Percentiles rank a stretch among this genome's conserved stretches.
Conservation (phyloP, 2,888 invertebrate species). For the Hirtodrosophila histrioides region DNA sequence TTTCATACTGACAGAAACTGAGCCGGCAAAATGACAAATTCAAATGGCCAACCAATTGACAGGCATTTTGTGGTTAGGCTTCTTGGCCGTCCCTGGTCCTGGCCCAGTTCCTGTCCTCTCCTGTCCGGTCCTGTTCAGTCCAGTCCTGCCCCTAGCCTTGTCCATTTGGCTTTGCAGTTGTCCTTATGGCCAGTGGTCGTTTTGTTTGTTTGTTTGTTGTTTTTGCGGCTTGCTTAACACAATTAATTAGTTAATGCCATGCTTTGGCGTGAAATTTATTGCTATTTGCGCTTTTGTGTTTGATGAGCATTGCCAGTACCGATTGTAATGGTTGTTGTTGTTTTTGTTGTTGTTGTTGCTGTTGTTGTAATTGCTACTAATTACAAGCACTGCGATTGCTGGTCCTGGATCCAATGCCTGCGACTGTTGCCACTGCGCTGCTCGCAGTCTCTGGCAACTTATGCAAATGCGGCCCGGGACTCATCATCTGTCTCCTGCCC, state of each 20-base stretch:
- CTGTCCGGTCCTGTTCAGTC: slow-evolving; percentile 7
- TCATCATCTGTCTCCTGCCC: slow-evolving; percentile 51
- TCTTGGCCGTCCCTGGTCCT: neutral
- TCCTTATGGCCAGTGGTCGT: slow-evolving; percentile 12
- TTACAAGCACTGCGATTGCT: slow-evolving; percentile 66
- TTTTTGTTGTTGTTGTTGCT: no score
- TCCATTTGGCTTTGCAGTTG: slow-evolving; percentile 8
- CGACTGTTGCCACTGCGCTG: no score
- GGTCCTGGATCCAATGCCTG: neutral
- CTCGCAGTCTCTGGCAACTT: slow-evolving; percentile 38
- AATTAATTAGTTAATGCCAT: slow-evolving; percentile 78
- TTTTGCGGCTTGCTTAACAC: slow-evolving; percentile 71
- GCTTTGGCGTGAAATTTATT: slow-evolving; percentile 77
- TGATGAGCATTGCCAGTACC: slow-evolving; percentile 54
- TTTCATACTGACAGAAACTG: slow-evolving; percentile 1
- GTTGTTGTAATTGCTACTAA: slow-evolving; percentile 72
- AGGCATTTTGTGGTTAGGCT: slow-evolving; percentile 44
- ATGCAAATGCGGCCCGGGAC: slow-evolving; percentile 58
- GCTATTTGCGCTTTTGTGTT: slow-evolving; percentile 67
- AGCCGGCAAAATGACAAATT: slow-evolving; percentile 48
- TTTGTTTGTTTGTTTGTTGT: slow-evolving; percentile 46
- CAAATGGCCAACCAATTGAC: slow-evolving; percentile 53
- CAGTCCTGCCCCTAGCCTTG: slow-evolving; percentile 13
- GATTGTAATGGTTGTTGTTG: no score
- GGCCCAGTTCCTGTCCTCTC: neutral